A percentile compares a stretch with the other conserved stretches of the same genome.
Evolutionary conservation across 2,113 vertebrate genomes (phyloP).

Genomic region (Macrotis lagotis): DNA sequence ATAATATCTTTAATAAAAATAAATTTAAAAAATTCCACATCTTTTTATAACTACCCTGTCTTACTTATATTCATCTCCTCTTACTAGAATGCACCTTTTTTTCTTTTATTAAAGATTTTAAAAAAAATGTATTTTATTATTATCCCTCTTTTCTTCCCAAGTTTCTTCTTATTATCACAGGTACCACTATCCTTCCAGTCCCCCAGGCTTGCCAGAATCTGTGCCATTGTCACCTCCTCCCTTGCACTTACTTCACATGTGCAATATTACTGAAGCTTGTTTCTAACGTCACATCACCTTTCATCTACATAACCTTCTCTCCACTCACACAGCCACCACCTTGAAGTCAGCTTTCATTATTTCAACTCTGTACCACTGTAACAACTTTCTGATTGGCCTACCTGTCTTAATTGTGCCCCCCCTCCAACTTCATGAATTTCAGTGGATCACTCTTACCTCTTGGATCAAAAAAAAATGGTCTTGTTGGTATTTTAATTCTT

Average conservation of each 20-base stretch:
- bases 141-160: background rate
- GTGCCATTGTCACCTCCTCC: background rate
- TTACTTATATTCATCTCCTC: slow-evolving; percentile 20
- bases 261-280: background rate
- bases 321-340: background rate
- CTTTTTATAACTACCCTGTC: slow-evolving; percentile 41
- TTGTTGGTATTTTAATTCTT: background rate
- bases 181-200: background rate
- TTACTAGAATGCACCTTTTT: background rate
- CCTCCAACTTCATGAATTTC: background rate
- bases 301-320: background rate
- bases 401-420: too few relatives aligned
- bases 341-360: background rate
- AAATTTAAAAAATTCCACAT: slow-evolving; percentile 32
- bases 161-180: background rate
- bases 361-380: background rate
- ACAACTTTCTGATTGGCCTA: background rate
- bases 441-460: background rate
- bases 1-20: too few relatives aligned
- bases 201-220: background rate
- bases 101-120: too few relatives aligned
- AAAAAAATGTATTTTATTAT: too few relatives aligned
- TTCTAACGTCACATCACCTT: background rate
- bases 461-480: background rate
- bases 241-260: background rate